Conservation (phyloP, 1,140 invertebrate species). For the Neodiprion pinetum region DNA sequence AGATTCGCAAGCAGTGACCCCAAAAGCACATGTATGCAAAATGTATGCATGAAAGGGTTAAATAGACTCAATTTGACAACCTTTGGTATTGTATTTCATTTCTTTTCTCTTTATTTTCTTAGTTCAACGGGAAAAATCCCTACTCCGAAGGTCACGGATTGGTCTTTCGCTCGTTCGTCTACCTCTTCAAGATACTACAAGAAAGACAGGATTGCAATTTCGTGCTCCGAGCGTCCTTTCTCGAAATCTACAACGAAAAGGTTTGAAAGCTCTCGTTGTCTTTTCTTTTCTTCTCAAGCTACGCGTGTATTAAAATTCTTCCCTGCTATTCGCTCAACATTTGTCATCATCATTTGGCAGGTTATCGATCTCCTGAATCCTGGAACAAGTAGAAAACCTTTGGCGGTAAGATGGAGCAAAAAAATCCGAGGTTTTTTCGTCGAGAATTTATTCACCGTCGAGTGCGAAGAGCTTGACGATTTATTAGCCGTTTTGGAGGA, state of each 20-base stretch:
- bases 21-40: too few relatives aligned
- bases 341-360: slow-evolving; percentile 59
- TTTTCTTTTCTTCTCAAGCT: background rate
- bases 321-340: background rate
- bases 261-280: slow-evolving; percentile 60
- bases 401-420: slow-evolving; percentile 92
- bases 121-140: slow-evolving; percentile 74
- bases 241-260: slow-evolving; percentile 97
- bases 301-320: background rate
- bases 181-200: slow-evolving; percentile 85
- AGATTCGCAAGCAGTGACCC: too few relatives aligned
- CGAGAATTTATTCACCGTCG: slow-evolving; percentile 93
- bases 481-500: slow-evolving; percentile 93
- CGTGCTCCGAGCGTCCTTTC: slow-evolving; percentile 90
- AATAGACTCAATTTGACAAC: too few relatives aligned
- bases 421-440: slow-evolving; percentile 92
- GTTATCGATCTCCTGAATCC: slow-evolving; percentile 94
- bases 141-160: slow-evolving; percentile 80
- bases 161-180: slow-evolving; percentile 88
- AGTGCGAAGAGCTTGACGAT: slow-evolving; percentile 94
- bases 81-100: too few relatives aligned
- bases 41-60: too few relatives aligned
- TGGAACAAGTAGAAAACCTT: slow-evolving; percentile 78
- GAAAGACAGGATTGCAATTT: slow-evolving; percentile 80
- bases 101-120: slow-evolving; percentile 36